Percentiles rank a stretch among this genome's conserved stretches.
Evolutionary conservation across 2,888 invertebrate species (phyloP).

Genomic region (Drosophila subquinaria): DNA sequence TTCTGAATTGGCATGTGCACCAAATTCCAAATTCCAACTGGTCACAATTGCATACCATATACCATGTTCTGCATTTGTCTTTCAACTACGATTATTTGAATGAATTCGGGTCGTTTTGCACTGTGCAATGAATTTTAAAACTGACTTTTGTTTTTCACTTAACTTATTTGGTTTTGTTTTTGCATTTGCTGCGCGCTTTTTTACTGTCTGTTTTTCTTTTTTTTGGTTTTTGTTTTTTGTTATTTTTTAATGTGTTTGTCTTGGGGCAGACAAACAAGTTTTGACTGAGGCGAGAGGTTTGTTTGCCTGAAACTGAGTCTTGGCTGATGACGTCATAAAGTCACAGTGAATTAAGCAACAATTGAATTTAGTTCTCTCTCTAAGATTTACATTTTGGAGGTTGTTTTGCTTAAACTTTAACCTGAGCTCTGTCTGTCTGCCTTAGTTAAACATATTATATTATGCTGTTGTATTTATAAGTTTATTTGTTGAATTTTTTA

Average conservation of each 20-base stretch:
- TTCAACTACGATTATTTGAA: constrained; percentile 22
- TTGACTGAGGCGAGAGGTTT: constrained; percentile 64
- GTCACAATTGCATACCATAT: constrained; percentile 42
- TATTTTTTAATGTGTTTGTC: constrained; percentile 16
- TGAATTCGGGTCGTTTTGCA: constrained; percentile 44
- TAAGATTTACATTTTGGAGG: constrained; percentile 65
- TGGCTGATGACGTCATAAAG: constrained; percentile 65
- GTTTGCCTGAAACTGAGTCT: constrained; percentile 55
- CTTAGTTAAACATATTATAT: neutral
- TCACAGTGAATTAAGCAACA: constrained; percentile 64
- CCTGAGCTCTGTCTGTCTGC: constrained; percentile 25
- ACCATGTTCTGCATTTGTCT: constrained; percentile 39
- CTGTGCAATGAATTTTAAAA: constrained; percentile 62
- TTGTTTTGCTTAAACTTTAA: constrained; percentile 59
- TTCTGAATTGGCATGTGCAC: constrained; percentile 67
- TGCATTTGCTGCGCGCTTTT: constrained; percentile 28
- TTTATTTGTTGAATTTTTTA: constrained; percentile 26
- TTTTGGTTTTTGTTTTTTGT: constrained; percentile 35
- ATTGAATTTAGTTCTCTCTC: constrained; percentile 56
- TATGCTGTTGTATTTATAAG: neutral
- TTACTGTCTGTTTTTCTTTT: constrained; percentile 31
- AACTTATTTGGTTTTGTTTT: constrained; percentile 17
- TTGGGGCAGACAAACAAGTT: constrained; percentile 69
- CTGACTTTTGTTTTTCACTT: constrained; percentile 60
- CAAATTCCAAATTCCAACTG: constrained; percentile 50